These are phyloP conservation scores for Platerodrilus igneus DNA, from an alignment of 2,888 invertebrate genomes.

Conservation along the genomic window DNA sequence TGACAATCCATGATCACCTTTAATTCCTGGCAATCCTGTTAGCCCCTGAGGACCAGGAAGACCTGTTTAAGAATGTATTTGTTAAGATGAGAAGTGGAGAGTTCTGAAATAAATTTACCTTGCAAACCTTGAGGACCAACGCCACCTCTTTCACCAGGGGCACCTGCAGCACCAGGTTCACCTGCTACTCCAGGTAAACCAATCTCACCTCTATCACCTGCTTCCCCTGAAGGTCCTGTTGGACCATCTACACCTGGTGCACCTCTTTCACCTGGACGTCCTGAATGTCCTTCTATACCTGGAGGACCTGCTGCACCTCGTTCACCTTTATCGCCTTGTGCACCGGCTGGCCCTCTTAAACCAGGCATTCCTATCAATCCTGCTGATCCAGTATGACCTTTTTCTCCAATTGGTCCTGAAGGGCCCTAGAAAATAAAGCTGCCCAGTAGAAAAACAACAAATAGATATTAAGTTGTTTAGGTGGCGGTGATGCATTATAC, in stretches of 20 bases:
- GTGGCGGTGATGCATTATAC: no score
- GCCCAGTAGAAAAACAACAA: no score
- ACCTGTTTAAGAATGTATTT: conserved; percentile 45
- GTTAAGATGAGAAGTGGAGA: background rate
- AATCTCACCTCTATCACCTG: conserved; percentile 73
- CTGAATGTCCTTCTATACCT: conserved; percentile 75
- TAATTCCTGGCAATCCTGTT: conserved; percentile 58
- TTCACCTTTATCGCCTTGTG: conserved; percentile 71
- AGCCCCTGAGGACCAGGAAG: conserved; percentile 63
- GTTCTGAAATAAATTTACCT: conserved; percentile 51
- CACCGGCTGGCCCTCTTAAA: conserved; percentile 60
- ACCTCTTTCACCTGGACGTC: conserved; percentile 66
- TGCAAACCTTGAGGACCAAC: conserved; percentile 66
- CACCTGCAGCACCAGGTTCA: conserved; percentile 67
- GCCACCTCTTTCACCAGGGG: conserved; percentile 69
- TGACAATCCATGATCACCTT: conserved; percentile 56
- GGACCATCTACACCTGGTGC: conserved; percentile 71
- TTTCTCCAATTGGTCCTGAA: conserved; percentile 62
- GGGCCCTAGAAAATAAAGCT: conserved; percentile 55
- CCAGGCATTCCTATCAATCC: conserved; percentile 72
- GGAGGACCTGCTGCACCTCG: conserved; percentile 62
- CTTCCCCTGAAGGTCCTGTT: conserved; percentile 73
- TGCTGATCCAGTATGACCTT: conserved; percentile 66
- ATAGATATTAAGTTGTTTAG: background rate
- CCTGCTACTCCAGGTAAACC: conserved; percentile 70